Conservation (phyloP, 2,113 vertebrate species). For the Anser cygnoides region DNA sequence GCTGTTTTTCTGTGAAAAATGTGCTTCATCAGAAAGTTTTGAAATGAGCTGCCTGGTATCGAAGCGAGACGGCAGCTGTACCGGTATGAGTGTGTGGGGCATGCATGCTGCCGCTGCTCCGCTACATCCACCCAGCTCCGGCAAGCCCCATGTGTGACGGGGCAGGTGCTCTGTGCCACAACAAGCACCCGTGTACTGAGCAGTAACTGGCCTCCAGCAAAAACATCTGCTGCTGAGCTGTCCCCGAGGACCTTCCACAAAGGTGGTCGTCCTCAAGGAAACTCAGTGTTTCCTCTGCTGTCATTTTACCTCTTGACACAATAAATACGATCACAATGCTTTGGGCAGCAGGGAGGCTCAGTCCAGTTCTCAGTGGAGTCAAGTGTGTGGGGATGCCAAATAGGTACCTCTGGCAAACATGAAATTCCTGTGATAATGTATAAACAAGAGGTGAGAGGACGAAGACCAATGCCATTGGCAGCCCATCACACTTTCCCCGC, state of each 20-base stretch:
- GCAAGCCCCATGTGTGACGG: background rate
- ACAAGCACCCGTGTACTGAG: accelerated
- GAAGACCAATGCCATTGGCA: background rate
- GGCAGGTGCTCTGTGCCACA: background rate
- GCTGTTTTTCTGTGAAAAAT: background rate
- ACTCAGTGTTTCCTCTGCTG: background rate
- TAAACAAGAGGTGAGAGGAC: background rate
- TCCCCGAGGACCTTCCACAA: background rate
- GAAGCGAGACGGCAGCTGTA: accelerated
- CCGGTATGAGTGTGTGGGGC: accelerated
- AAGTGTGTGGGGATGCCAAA: accelerated
- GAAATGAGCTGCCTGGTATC: background rate
- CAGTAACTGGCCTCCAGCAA: background rate
- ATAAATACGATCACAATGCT: background rate
- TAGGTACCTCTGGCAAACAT: background rate
- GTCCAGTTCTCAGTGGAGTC: background rate
- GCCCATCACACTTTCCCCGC: accelerated
- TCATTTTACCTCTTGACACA: background rate
- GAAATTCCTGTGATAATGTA: background rate
- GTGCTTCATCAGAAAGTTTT: background rate
- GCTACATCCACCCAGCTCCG: background rate
- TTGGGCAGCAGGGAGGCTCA: background rate
- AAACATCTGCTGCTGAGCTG: background rate
- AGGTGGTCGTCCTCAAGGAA: background rate
- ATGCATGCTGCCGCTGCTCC: background rate